Conservation (phyloP, 92 coral and sea anemone genomes). For the Nematostella vectensis region DNA sequence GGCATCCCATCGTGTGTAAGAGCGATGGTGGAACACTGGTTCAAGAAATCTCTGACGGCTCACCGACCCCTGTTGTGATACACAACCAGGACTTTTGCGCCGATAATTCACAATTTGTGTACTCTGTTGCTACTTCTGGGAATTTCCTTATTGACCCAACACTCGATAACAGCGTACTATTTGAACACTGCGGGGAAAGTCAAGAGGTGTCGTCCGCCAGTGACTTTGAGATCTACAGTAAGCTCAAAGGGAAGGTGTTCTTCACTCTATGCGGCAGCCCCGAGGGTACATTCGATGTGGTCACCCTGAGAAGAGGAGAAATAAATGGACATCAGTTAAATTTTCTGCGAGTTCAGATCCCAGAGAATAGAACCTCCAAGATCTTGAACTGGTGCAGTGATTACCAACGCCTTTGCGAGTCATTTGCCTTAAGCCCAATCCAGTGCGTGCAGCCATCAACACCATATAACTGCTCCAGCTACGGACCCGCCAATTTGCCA, state of each 20-base stretch:
- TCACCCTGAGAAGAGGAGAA: not conserved
- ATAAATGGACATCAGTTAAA: not conserved
- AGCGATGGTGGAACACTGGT: not conserved
- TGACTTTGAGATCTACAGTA: not conserved
- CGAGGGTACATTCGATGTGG: not conserved
- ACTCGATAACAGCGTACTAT: not conserved
- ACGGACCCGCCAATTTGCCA: too few relatives aligned
- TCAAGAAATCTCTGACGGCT: not conserved
- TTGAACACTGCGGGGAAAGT: not conserved
- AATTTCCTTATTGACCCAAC: not conserved
- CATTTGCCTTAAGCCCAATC: conserved; percentile 5
- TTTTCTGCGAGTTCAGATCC: not conserved
- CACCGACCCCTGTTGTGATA: not conserved
- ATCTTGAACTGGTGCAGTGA: conserved; percentile 22
- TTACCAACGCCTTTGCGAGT: conserved; percentile 7
- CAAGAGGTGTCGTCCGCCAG: not conserved
- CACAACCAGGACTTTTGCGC: not conserved
- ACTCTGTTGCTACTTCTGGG: not conserved
- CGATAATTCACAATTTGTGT: not conserved
- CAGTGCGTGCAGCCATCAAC: too few relatives aligned
- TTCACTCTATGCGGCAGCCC: conserved; percentile 4
- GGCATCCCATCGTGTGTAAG: conserved; percentile 32
- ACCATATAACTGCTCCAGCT: too few relatives aligned
- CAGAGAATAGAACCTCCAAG: conserved; percentile 1
- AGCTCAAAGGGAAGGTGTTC: not conserved